Percentiles rank a stretch among this genome's conserved stretches.
Conservation (phyloP, 1,140 invertebrate genomes). For the Holcopasites calliopsidis region DNA sequence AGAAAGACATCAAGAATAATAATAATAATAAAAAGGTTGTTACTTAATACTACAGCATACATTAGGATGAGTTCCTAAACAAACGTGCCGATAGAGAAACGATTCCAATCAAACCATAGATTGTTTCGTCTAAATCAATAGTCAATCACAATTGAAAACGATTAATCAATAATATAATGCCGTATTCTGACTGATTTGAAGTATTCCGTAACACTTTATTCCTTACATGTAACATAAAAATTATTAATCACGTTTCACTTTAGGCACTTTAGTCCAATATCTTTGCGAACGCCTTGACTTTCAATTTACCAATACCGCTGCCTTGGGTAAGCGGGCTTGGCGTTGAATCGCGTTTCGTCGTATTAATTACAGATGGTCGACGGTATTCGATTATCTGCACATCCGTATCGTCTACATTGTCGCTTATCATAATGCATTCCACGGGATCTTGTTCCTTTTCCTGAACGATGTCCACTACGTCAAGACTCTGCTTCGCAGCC, state of each 20-base stretch:
- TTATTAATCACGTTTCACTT: neutral
- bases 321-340: no score
- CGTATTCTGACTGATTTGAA: no score
- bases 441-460: neutral
- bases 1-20: no score
- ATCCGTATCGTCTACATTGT: neutral
- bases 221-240: neutral
- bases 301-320: constrained; percentile 53
- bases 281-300: constrained; percentile 60
- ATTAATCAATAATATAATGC: no score
- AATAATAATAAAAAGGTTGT: no score
- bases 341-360: rapidly evolving
- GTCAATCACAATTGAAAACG: no score
- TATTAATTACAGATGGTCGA: neutral
- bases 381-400: neutral
- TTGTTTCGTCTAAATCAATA: no score
- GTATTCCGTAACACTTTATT: no score
- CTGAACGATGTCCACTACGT: neutral
- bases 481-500: neutral
- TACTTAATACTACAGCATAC: no score
- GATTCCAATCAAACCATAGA: no score
- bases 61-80: no score
- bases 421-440: neutral
- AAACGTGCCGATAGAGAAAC: no score
- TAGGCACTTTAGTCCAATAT: neutral